phyloP scores from a whole-genome alignment of 2,113 vertebrate genomes.

The Irena cyanogastra region DNA sequence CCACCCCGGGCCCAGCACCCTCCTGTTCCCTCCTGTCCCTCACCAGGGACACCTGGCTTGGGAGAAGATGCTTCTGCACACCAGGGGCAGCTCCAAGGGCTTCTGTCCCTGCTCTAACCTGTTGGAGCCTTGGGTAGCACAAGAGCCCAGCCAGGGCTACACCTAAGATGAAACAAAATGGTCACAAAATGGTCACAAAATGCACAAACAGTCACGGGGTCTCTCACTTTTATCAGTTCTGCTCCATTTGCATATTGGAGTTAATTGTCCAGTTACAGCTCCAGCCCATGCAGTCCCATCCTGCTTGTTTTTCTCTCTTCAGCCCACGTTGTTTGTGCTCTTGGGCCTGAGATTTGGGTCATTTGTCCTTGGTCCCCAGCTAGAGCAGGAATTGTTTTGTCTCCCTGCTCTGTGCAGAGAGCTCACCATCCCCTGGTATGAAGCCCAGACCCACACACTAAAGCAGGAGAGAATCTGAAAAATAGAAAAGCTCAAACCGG shows the following conservation, averaged over 20 bases:
- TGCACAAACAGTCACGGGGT: rapidly evolving
- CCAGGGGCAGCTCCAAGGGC: neutral
- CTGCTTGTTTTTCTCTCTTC: neutral
- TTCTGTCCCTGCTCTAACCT: neutral
- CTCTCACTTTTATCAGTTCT: neutral
- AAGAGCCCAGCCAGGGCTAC: neutral
- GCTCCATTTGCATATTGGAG: neutral
- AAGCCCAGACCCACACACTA: neutral
- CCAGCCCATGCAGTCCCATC: neutral
- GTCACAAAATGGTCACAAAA: neutral
- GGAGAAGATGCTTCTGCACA: too few relatives aligned
- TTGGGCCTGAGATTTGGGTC: neutral
- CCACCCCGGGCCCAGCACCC: neutral
- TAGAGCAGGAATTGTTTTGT: neutral
- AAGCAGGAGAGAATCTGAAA: neutral
- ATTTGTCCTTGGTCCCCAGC: neutral
- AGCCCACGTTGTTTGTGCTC: neutral
- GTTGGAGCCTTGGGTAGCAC: neutral
- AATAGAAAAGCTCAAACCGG: neutral
- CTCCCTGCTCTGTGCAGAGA: neutral
- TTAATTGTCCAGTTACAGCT: neutral
- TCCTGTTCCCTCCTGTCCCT: too few relatives aligned
- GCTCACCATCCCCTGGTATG: neutral
- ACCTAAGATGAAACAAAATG: neutral
- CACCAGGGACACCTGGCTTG: too few relatives aligned